These are phyloP conservation scores for Mirounga angustirostris DNA, from an alignment of 2,113 vertebrate genomes.

Conservation along the genomic window DNA sequence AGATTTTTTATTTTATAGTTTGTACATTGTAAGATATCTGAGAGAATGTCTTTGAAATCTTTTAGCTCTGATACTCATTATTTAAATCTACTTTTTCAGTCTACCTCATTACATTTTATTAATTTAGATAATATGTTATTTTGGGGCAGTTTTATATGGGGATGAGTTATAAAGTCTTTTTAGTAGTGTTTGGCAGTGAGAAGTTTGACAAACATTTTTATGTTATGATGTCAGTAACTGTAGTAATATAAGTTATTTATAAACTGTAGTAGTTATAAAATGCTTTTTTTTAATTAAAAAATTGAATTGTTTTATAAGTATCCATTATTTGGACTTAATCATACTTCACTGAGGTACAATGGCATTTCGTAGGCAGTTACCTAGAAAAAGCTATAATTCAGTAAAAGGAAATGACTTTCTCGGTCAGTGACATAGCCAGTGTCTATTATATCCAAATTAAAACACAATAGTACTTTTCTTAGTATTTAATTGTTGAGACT, in stretches of 20 bases:
- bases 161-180: slow-evolving; percentile 36
- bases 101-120: slow-evolving; percentile 1
- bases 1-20: slow-evolving; percentile 31
- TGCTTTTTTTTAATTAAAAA: background rate
- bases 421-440: background rate
- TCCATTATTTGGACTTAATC: slow-evolving; percentile 10
- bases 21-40: background rate
- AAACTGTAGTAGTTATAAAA: background rate
- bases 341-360: background rate
- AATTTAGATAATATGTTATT: slow-evolving; percentile 31
- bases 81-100: slow-evolving; percentile 19
- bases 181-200: background rate
- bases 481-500: slow-evolving; percentile 13
- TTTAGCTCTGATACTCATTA: slow-evolving; percentile 17
- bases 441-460: slow-evolving; percentile 5
- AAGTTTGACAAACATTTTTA: slow-evolving; percentile 12
- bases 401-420: slow-evolving; percentile 10
- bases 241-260: slow-evolving; percentile 38
- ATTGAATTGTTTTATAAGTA: background rate
- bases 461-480: background rate
- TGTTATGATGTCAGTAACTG: slow-evolving; percentile 47
- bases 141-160: background rate
- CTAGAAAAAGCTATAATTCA: background rate
- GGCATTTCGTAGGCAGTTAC: background rate
- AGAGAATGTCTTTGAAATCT: slow-evolving; percentile 37